Base-by-base conservation (phyloP, 35 echinoderm and acorn worm genomes). In the Apostichopus japonicus region DNA sequence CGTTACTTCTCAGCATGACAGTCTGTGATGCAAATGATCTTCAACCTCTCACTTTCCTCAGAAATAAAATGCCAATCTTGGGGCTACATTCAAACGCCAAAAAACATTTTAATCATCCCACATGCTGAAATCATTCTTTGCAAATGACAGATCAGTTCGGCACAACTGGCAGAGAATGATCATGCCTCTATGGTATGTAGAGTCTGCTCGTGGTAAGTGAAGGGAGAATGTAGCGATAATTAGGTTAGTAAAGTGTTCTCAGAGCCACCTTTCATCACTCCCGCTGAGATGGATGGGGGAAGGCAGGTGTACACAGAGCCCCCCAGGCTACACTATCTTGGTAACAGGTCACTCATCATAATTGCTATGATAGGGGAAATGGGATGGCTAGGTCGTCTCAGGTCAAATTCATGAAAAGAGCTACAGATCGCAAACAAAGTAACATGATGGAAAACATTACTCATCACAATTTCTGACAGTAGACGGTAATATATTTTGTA, bases 41-140 rank as follows among this genome's bases (percentile, higher is more conserved):
- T 58, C 56, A 84, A 84, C 54, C 81, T 84, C 57, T 59, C 22
- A 53, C 19, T 84, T 23, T 24, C 21, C 81, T 8, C 21, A n/a
- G 17, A 21, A 53, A 58, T 22, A 24, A 84, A 58, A 59, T 58
- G 2, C 2, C n/a, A 19, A 75, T 58, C 81, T 57, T n/a, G 14
- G 56, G 81, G 17, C 21, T 84, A 55, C 81, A 55, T 58, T 84
- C 81, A 58, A 57, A 22, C n/a, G n/a, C 55, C 27, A 55, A 57
- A 84, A 84, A 84, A 84, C 81, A 84, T 59, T 84, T 83, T 84
- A 8, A 84, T 84, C 54, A 84, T 58, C 81, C 81, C 81, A 84
- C 54, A 84, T 84, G 53, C 78, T 80, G 53, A 54, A 54, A 80
- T n/a, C 21, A 75, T 75, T 21, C 71, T 21, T 75, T 4, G 7